phyloP scores from a whole-genome alignment of 2,113 vertebrate species.

The Tauraco erythrolophus region DNA sequence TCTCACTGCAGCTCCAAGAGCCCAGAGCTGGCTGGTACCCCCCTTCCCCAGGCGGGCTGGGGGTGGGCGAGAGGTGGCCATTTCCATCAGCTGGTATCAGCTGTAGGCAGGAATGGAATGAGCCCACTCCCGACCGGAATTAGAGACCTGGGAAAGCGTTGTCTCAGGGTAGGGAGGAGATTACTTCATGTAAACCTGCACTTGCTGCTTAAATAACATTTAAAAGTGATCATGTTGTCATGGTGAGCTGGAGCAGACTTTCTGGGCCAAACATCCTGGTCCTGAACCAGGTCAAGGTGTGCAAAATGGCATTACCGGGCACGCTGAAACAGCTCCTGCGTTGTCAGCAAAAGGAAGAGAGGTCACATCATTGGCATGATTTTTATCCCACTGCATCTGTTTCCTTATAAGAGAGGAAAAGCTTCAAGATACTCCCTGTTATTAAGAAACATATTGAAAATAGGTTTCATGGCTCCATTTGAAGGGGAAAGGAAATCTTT shows the following conservation, averaged over 20 bases:
- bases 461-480: neutral
- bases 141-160: neutral
- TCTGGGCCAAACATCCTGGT: neutral
- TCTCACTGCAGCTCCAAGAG: neutral
- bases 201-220: neutral
- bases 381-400: neutral
- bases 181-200: neutral
- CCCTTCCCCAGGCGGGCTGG: neutral
- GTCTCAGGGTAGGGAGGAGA: neutral
- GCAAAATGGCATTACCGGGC: neutral
- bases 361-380: neutral
- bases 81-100: neutral
- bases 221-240: neutral
- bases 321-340: neutral
- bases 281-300: neutral
- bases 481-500: neutral
- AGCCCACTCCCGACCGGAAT: no score
- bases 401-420: neutral
- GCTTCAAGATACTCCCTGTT: neutral
- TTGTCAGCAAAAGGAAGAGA: neutral
- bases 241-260: neutral
- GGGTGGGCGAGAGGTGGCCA: neutral
- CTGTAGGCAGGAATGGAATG: neutral
- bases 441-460: neutral
- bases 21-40: neutral